These are phyloP conservation scores for Cardinalis cardinalis DNA, from an alignment of 2,113 vertebrate species.

Conservation along the genomic window DNA sequence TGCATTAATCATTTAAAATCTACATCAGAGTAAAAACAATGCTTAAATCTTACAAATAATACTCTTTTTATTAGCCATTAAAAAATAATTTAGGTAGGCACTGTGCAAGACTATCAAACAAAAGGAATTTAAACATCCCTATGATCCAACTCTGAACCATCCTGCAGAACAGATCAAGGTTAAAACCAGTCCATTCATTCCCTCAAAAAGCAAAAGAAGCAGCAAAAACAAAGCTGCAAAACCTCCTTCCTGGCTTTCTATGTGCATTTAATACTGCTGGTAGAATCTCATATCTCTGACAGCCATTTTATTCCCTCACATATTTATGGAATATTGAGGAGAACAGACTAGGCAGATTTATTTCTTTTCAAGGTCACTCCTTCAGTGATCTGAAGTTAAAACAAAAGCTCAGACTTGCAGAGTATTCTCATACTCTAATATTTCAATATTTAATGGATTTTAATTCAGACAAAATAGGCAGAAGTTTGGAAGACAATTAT, in stretches of 20 bases:
- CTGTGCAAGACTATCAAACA: neutral
- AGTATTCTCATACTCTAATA: neutral
- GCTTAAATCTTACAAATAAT: neutral
- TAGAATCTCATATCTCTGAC: neutral
- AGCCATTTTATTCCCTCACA: neutral
- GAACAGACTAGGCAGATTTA: neutral
- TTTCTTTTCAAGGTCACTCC: neutral
- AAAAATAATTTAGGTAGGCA: neutral
- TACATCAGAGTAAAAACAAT: neutral
- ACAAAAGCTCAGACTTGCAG: neutral
- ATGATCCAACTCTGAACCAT: neutral
- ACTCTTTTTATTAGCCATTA: neutral
- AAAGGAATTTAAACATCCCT: neutral
- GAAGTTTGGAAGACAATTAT: neutral
- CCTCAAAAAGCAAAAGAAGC: neutral
- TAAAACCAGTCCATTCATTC: neutral
- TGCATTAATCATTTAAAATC: neutral
- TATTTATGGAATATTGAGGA: neutral
- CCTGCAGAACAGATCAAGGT: neutral
- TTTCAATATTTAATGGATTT: neutral
- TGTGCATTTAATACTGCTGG: neutral
- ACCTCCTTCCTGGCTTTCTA: neutral
- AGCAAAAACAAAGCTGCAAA: neutral
- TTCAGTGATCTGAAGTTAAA: neutral
- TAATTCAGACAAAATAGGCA: neutral